A percentile compares a stretch with the other conserved stretches of the same genome.
phyloP scores from a whole-genome alignment of 2,797 vertebrate genomes.

The Typhlichthys subterraneus region DNA sequence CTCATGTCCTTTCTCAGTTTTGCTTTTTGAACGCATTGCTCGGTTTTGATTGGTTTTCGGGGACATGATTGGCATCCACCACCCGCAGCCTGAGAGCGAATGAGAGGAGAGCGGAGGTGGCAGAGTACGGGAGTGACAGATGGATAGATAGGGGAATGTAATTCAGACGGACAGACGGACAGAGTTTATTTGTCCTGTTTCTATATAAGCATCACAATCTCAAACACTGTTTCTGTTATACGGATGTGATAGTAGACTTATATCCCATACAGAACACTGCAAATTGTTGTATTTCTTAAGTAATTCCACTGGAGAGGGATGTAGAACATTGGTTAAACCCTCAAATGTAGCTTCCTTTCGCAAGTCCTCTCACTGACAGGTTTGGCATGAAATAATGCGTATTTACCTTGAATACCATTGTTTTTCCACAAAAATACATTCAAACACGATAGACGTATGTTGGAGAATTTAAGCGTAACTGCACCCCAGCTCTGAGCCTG shows the following conservation, averaged over 20 bases:
- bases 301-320: too few species aligned
- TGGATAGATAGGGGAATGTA: conserved; percentile 56
- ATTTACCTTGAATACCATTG: too few species aligned
- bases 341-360: too few species aligned
- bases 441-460: too few species aligned
- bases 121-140: conserved; percentile 11
- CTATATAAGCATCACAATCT: conserved; percentile 39
- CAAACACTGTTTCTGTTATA: conserved; percentile 41
- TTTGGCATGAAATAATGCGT: too few species aligned
- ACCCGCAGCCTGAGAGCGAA: conserved; percentile 65
- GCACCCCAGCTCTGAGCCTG: too few species aligned
- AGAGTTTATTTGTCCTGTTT: conserved; percentile 71
- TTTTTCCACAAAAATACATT: too few species aligned
- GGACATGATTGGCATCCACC: conserved; percentile 66
- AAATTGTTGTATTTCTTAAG: too few species aligned
- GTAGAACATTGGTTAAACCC: too few species aligned
- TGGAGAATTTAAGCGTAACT: too few species aligned
- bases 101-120: conserved; percentile 33
- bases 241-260: conserved; percentile 56
- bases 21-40: conserved; percentile 67
- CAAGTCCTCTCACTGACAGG: too few species aligned
- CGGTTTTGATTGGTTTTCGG: conserved; percentile 71
- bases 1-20: conserved; percentile 31
- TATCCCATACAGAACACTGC: conserved; percentile 15
- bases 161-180: conserved; percentile 64